These are phyloP conservation scores for Poecilia latipinna DNA, from an alignment of 2,113 vertebrate species.

Conservation along the genomic window DNA sequence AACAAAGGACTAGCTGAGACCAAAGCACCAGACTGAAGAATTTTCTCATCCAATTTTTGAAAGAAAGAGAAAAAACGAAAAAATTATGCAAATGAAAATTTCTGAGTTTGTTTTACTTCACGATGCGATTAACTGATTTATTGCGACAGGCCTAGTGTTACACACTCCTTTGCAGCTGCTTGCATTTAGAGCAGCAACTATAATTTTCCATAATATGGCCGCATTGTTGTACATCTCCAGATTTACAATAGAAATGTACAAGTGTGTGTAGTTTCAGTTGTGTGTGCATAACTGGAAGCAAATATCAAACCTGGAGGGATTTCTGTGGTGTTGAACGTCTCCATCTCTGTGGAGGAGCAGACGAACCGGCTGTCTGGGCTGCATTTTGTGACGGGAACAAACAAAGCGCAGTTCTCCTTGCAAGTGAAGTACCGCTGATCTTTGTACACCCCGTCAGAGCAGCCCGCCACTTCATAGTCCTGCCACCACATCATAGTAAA, in stretches of 20 bases:
- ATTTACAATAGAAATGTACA: neutral
- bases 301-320: slow-evolving; percentile 57
- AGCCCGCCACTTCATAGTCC: slow-evolving; percentile 73
- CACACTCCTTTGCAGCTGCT: neutral
- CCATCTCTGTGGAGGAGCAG: slow-evolving; percentile 8
- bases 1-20: no score
- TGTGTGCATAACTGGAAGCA: neutral
- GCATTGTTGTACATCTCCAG: neutral
- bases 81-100: no score
- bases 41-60: no score
- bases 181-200: neutral
- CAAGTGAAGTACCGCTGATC: slow-evolving; percentile 77
- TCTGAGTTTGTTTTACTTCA: no score
- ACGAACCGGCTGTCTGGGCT: slow-evolving; percentile 76
- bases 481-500: slow-evolving; percentile 30
- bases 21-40: no score
- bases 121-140: no score
- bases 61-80: no score
- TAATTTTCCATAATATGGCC: neutral
- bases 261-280: neutral
- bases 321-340: slow-evolving; percentile 20
- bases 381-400: slow-evolving; percentile 75
- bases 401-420: slow-evolving; percentile 69
- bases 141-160: no score
- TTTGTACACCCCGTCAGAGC: slow-evolving; percentile 70